Evolutionary conservation across 2,113 vertebrate species (phyloP), one percentile per base, ranked within the genome.

Genomic region (Periophthalmus modestus): DNA sequence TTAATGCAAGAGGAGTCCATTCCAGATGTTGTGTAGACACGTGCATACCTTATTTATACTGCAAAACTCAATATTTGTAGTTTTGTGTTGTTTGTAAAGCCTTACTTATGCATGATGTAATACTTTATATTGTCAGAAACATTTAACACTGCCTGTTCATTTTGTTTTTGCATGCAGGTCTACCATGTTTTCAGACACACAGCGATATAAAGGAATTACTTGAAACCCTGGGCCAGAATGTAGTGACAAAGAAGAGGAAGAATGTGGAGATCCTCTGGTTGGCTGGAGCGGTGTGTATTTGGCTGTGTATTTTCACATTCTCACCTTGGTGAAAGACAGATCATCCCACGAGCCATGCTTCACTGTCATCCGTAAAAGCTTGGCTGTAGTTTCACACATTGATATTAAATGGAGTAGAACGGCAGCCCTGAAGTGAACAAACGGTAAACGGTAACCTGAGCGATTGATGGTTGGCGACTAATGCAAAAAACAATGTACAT

Each of bases 231-330:
- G 95, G 96, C 74, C 96, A 98, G 94, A 99, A 96, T 87, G 96
- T 98, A 72, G 95, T 96, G 63, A 94, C 94, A 71, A 98, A 97
- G 93, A 98, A 97, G 88, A 96, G 96, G 76, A 99, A 99, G 93
- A 99, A 99, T 79, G 96, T 99, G 78, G 98, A 99, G 91, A 97
- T 98, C 87, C 93, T 99, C 82, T 98, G 97, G 96, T 92, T 96
- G 76, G 97, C 98, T 80, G 96, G 96, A 61, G 94, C 91, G 85
- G 98, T 99, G 90, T 95, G 89, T 50, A 14, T 6, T 16, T 23
- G 48, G 69, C 5, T 24, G 9, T 65, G 34, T 33, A 33, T 11
- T 57, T 12, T 58, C 11, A 58, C 15, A 34, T 23, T 66, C 0
- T 7, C 4, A 61, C 11, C 13, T 65, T 62, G 14, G n/a, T 21